Conservation (phyloP, 2,113 vertebrate species). For the Romanogobio albipinnatus region DNA sequence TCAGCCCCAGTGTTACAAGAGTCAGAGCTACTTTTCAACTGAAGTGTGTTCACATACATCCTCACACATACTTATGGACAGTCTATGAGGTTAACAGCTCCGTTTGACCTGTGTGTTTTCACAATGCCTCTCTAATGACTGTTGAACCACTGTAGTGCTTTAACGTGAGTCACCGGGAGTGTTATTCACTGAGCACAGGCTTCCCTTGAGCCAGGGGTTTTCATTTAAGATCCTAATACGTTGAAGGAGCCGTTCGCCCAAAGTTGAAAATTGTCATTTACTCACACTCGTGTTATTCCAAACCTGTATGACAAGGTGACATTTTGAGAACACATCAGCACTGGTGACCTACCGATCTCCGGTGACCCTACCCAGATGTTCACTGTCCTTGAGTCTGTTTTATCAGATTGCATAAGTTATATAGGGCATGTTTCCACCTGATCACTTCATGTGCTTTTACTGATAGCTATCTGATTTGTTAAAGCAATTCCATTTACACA, state of each 20-base stretch:
- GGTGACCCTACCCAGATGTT: slow-evolving; percentile 7
- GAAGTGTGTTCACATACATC: background rate
- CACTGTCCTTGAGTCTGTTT: background rate
- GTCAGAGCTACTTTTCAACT: background rate
- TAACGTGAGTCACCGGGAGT: background rate
- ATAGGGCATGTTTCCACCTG: background rate
- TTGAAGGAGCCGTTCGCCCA: background rate
- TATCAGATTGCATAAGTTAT: background rate
- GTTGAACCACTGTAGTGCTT: background rate
- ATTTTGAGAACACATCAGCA: background rate
- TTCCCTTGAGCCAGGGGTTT: background rate
- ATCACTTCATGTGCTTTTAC: too few species aligned
- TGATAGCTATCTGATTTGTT: too few species aligned
- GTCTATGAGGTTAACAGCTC: background rate
- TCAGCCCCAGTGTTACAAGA: background rate
- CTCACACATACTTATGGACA: background rate
- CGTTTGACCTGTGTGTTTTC: background rate
- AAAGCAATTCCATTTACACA: too few species aligned
- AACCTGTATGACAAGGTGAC: background rate
- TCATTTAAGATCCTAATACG: background rate
- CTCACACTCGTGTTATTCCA: background rate
- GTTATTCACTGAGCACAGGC: background rate
- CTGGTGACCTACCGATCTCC: background rate
- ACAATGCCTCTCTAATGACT: background rate
- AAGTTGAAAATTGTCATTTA: background rate